Evolutionary conservation across 2,113 vertebrate species (phyloP).

Genomic region (Scalopus aquaticus): DNA sequence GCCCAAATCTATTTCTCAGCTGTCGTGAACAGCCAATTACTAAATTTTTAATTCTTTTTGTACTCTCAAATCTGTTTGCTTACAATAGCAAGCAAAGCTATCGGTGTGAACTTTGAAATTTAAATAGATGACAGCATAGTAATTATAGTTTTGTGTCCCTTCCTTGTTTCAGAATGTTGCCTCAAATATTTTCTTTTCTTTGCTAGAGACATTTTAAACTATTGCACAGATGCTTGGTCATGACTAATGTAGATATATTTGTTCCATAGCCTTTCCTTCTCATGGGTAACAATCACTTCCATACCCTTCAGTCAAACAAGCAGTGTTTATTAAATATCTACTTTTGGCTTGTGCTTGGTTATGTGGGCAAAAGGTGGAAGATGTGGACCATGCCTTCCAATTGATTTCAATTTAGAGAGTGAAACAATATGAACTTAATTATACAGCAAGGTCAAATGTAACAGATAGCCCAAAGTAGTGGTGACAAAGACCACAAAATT

Average conservation of each 20-base stretch:
- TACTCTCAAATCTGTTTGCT: conserved; percentile 20
- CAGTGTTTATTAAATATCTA: conserved; percentile 11
- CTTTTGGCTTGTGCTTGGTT: not conserved
- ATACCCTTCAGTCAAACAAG: not conserved
- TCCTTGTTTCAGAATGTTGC: conserved; percentile 38
- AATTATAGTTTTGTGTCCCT: not conserved
- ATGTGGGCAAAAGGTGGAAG: not conserved
- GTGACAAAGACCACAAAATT: not conserved
- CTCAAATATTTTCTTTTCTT: not conserved
- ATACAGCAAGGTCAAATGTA: not conserved
- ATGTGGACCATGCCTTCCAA: not conserved
- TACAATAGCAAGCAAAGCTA: not conserved
- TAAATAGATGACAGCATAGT: not conserved
- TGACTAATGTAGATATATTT: conserved; percentile 16
- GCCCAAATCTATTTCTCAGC: conserved; percentile 15
- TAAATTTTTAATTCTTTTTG: conserved; percentile 11
- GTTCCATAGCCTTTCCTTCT: not conserved
- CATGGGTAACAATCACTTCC: not conserved
- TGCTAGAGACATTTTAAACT: conserved; percentile 34
- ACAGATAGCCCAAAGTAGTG: not conserved
- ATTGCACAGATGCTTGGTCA: not conserved
- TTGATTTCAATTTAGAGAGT: not conserved
- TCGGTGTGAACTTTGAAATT: not conserved
- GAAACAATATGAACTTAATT: not conserved
- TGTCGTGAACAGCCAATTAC: not conserved